A percentile compares a stretch with the other conserved stretches of the same genome.
phyloP scores from a whole-genome alignment of 2,888 invertebrate species.

The Amaurobius ferox region DNA sequence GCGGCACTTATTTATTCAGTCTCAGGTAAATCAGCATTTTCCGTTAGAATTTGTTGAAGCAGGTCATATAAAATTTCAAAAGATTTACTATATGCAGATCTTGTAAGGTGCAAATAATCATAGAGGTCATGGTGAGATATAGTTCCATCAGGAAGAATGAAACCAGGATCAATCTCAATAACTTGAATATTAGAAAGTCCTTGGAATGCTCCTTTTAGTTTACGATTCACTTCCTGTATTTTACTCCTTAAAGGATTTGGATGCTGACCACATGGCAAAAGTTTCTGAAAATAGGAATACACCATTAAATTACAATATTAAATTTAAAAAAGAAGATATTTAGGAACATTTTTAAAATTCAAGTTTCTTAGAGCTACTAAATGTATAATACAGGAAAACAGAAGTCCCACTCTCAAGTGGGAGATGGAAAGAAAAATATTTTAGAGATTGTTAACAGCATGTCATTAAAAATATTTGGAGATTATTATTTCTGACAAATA shows the following conservation, averaged over 20 bases:
- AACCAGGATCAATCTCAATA: conserved; percentile 87
- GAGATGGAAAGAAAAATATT: too few relatives aligned
- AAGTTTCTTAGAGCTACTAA: neutral
- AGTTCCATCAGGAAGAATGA: conserved; percentile 84
- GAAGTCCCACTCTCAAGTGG: too few relatives aligned
- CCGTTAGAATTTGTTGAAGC: conserved; percentile 85
- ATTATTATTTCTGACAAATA: too few relatives aligned
- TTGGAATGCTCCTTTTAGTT: conserved; percentile 83
- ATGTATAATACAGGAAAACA: neutral
- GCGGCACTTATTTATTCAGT: conserved; percentile 33
- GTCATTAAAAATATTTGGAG: too few relatives aligned
- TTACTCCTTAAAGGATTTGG: conserved; percentile 89
- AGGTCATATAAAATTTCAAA: conserved; percentile 91
- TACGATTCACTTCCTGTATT: conserved; percentile 85
- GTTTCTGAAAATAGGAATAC: conserved; percentile 82
- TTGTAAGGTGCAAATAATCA: conserved; percentile 92
- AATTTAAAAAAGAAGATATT: too few relatives aligned
- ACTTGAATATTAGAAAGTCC: conserved; percentile 83
- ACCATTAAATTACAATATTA: too few relatives aligned
- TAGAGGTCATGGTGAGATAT: conserved; percentile 94
- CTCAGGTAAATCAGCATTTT: conserved; percentile 76
- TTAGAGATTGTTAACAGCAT: too few relatives aligned
- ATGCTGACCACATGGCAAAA: conserved; percentile 91
- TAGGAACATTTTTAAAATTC: conserved; percentile 30
- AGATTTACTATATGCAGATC: conserved; percentile 90